Conservation (phyloP, 2,113 vertebrate species). For the Podilymbus podiceps region DNA sequence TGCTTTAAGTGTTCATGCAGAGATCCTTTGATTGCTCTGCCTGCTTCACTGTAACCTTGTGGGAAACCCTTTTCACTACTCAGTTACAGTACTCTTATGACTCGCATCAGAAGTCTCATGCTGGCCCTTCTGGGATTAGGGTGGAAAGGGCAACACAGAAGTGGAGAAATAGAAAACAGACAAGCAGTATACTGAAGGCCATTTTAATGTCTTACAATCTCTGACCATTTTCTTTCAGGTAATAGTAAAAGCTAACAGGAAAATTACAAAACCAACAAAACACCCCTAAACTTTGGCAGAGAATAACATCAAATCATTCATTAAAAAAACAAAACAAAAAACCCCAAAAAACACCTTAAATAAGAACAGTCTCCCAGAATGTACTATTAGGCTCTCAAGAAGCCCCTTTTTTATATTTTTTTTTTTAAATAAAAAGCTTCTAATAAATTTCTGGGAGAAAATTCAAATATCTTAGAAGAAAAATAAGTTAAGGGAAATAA, state of each 20-base stretch:
- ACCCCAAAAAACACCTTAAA: no score
- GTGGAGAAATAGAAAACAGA: slow-evolving; percentile 24
- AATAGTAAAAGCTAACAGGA: not conserved
- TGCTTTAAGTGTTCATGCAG: not conserved
- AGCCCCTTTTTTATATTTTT: not conserved
- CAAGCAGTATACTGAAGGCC: not conserved
- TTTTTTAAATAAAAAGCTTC: not conserved
- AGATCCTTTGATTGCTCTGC: not conserved
- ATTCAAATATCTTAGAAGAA: slow-evolving; percentile 11
- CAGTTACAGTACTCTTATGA: slow-evolving; percentile 5
- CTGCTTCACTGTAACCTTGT: not conserved
- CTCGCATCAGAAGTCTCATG: slow-evolving; percentile 52
- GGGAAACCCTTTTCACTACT: not conserved
- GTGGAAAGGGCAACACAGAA: not conserved
- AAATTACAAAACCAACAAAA: not conserved
- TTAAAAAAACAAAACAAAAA: not conserved
- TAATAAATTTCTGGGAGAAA: not conserved
- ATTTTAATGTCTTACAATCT: slow-evolving; percentile 19
- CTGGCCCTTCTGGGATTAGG: slow-evolving; percentile 33
- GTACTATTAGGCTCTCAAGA: not conserved
- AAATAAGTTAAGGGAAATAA: slow-evolving; percentile 49
- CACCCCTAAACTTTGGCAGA: slow-evolving; percentile 27
- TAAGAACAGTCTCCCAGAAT: slow-evolving; percentile 39
- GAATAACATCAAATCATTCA: not conserved
- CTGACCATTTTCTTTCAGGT: not conserved